phyloP scores from a whole-genome alignment of 2,113 vertebrate genomes.

The Ammodytes marinus region DNA sequence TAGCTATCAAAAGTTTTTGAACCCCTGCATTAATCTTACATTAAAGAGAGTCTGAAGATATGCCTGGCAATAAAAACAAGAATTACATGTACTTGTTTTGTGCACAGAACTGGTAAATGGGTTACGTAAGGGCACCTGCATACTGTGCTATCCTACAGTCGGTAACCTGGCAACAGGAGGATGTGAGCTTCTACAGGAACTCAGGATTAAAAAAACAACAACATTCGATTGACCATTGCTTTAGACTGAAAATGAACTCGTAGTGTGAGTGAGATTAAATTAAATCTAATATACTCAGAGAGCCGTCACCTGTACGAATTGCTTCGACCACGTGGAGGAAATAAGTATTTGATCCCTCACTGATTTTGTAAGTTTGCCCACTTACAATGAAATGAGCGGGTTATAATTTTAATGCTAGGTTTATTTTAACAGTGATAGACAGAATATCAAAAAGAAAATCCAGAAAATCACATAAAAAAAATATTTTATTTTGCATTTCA shows the following conservation, averaged over 20 bases:
- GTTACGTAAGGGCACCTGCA: slow-evolving; percentile 67
- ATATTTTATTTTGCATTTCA: no score
- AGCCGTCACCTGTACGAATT: neutral
- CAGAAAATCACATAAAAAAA: no score
- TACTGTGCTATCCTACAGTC: slow-evolving; percentile 50
- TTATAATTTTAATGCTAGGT: no score
- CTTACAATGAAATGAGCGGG: no score
- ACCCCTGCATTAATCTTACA: no score
- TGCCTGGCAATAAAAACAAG: no score
- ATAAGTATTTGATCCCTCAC: no score
- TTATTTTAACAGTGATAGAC: no score
- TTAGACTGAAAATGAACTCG: neutral
- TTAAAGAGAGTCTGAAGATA: neutral
- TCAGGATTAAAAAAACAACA: slow-evolving; percentile 5
- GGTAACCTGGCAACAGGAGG: slow-evolving; percentile 80
- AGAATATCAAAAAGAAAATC: no score
- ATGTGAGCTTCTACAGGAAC: slow-evolving; percentile 35
- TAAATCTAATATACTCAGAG: neutral
- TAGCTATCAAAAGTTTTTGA: no score
- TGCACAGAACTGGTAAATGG: slow-evolving; percentile 40
- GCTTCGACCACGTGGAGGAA: neutral
- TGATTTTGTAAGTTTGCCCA: no score
- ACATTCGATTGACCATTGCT: neutral
- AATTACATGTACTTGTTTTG: neutral
- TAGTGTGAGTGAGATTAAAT: neutral